phyloP scores from a whole-genome alignment of 1,140 invertebrate genomes.

The Bombus sylvicola region DNA sequence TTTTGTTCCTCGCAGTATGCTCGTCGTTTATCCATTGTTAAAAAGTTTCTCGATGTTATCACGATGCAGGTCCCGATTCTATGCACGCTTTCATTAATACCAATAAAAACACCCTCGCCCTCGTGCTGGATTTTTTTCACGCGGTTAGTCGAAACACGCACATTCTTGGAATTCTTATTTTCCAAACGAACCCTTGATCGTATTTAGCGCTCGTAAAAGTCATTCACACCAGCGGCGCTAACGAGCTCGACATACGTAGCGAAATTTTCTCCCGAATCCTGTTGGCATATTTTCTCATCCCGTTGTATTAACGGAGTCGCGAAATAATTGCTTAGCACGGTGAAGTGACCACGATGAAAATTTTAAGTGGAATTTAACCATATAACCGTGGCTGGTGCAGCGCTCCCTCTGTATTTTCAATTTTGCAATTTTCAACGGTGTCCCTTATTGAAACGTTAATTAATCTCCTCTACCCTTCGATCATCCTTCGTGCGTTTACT shows the following conservation, averaged over 20 bases:
- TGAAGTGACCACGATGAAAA: conserved; percentile 22
- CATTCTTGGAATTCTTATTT: conserved; percentile 11
- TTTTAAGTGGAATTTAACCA: conserved; percentile 29
- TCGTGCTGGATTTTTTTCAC: neutral
- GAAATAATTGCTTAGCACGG: conserved; percentile 30
- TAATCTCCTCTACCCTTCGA: neutral
- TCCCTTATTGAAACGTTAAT: conserved; percentile 21
- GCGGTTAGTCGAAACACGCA: neutral
- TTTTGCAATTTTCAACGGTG: conserved; percentile 2
- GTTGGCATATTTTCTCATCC: conserved; percentile 10
- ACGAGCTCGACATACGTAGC: neutral
- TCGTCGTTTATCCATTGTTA: neutral
- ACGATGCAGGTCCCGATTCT: neutral
- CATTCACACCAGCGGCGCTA: neutral
- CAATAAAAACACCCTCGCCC: no score
- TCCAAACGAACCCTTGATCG: neutral
- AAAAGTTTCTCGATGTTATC: conserved; percentile 2
- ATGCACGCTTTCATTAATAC: neutral
- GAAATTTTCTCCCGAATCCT: neutral
- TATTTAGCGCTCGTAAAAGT: neutral
- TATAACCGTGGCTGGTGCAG: neutral
- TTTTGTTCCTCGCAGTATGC: neutral
- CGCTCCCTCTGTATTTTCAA: conserved; percentile 23
- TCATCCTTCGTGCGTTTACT: neutral
- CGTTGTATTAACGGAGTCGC: neutral